Evolutionary conservation across 2,113 vertebrate genomes (phyloP).

Genomic region (Ptilonorhynchus violaceus): DNA sequence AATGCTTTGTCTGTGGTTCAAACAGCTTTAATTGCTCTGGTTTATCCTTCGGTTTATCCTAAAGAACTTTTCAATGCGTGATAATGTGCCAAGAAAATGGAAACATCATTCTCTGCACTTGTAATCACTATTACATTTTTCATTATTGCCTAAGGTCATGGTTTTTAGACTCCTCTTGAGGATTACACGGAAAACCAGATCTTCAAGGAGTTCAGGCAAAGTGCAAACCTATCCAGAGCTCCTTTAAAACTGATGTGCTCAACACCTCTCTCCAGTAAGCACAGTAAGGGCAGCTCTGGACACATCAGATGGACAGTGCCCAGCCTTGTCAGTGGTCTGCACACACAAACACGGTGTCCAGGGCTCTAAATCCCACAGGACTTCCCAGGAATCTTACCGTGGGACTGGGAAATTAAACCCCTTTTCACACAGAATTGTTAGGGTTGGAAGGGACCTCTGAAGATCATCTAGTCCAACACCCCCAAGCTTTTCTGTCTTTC

Average conservation of each 20-base stretch:
- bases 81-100: neutral
- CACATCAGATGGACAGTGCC: neutral
- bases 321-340: neutral
- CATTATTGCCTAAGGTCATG: neutral
- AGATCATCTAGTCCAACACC: neutral
- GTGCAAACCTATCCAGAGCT: neutral
- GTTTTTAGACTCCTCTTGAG: neutral
- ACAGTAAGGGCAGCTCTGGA: neutral
- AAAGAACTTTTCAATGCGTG: neutral
- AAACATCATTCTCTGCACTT: neutral
- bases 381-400: neutral
- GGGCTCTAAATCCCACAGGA: neutral
- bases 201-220: neutral
- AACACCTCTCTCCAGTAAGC: neutral
- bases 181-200: neutral
- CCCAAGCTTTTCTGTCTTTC: neutral
- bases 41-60: constrained; percentile 18
- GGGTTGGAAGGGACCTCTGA: neutral
- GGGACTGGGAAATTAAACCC: neutral
- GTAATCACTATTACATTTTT: neutral
- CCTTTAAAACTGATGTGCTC: neutral
- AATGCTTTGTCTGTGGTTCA: constrained; percentile 32
- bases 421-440: neutral
- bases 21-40: constrained; percentile 18
- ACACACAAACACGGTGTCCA: neutral